phyloP scores from a whole-genome alignment of 2,888 invertebrate genomes.

The Platerodrilus igneus region DNA sequence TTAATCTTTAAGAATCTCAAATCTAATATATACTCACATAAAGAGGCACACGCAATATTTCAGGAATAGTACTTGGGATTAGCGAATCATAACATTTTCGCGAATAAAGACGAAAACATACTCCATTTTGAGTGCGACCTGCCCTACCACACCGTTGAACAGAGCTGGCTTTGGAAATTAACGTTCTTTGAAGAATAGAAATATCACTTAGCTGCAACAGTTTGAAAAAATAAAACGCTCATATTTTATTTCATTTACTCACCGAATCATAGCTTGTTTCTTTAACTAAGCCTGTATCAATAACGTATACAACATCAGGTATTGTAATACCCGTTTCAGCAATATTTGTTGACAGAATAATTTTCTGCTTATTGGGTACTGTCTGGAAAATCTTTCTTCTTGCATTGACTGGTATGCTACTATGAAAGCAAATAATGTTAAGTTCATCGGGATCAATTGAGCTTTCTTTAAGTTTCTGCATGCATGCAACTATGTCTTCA shows the following conservation, averaged over 20 bases:
- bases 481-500: constrained; percentile 78
- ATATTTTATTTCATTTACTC: constrained; percentile 24
- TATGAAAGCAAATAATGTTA: constrained; percentile 76
- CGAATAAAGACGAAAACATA: constrained; percentile 80
- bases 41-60: constrained; percentile 83
- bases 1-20: too few species aligned
- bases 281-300: constrained; percentile 88
- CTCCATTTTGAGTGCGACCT: constrained; percentile 77
- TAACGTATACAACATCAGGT: constrained; percentile 88
- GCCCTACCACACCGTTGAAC: constrained; percentile 85
- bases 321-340: constrained; percentile 96
- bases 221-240: background rate
- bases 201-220: constrained; percentile 60
- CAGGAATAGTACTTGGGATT: constrained; percentile 72
- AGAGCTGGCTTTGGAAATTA: constrained; percentile 86
- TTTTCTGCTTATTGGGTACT: constrained; percentile 66
- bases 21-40: too few species aligned
- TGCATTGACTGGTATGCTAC: constrained; percentile 83
- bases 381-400: constrained; percentile 77
- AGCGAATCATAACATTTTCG: constrained; percentile 63
- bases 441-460: constrained; percentile 41
- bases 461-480: constrained; percentile 57
- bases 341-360: constrained; percentile 93
- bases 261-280: constrained; percentile 83
- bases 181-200: constrained; percentile 68